Evolutionary conservation across 2,888 invertebrate genomes (phyloP).

Genomic region (Plusia festucae): DNA sequence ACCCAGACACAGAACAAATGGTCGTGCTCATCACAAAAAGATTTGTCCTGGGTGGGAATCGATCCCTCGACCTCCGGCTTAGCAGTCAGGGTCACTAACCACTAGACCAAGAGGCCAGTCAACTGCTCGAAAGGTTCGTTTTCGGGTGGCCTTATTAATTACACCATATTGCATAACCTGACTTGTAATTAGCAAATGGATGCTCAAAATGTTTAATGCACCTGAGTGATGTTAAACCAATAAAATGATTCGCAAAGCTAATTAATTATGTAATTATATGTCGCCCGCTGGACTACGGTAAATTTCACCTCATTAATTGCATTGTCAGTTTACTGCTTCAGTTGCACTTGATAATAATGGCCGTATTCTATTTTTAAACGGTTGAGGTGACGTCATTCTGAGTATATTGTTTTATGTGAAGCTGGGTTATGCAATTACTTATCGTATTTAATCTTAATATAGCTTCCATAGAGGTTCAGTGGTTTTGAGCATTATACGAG

Average conservation of each 20-base stretch:
- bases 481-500: background rate
- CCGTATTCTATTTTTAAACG: slow-evolving; percentile 11
- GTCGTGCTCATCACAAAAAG: no score
- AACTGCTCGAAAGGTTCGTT: no score
- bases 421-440: background rate
- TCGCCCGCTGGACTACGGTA: slow-evolving; percentile 15
- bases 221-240: slow-evolving; percentile 40
- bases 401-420: background rate
- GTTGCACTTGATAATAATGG: slow-evolving; percentile 16
- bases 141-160: no score
- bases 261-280: slow-evolving; percentile 44
- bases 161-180: background rate
- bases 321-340: slow-evolving; percentile 33
- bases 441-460: background rate
- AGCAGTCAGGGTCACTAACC: no score
- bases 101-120: no score
- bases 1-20: no score
- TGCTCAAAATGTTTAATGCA: slow-evolving; percentile 21
- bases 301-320: slow-evolving; percentile 34
- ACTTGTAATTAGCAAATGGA: slow-evolving; percentile 40
- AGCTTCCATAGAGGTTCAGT: background rate
- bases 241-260: slow-evolving; percentile 34
- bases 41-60: no score
- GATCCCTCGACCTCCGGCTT: no score
- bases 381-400: background rate